Base-by-base conservation (phyloP, 2,888 invertebrate species). In the Cremastinae sp. region DNA sequence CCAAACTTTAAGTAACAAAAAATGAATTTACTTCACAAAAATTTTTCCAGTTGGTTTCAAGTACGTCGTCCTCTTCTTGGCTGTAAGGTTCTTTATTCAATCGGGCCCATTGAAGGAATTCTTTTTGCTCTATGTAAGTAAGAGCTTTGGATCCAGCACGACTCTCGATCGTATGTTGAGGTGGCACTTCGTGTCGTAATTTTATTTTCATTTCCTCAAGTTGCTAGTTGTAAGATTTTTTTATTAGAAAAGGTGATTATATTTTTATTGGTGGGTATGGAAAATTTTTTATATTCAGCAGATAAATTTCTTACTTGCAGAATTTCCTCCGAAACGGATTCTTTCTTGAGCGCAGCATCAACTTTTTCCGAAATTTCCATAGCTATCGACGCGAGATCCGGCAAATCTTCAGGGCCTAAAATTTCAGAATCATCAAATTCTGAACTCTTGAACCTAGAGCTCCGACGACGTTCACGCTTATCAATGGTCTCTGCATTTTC, bases 41-140 rank as follows among this genome's bases (percentile, higher is more conserved):
- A 16, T n/a, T 47, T 51, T 78, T 70, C 89, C 88, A 89, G 58
- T 89, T 89, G n/a, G 69, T 61, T 4, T 10, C 75, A 22, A 89
- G 84, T 45, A 77, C 80, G 35, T 76, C 39, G 66, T 88, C 86
- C 68, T 89, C 89, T 0, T 4, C 28, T 0, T 68, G 10, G 12
- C 79, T 74, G 53, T 79, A 89, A 8, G 8, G 0, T 5, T 85
- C 86, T 49, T 65, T 81, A 72, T 80, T 83, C 1, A 88, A 65
- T 5, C 77, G 58, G 1, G 79, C 81, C 37, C 80, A 77, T 58
- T 78, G 65, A 65, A 82, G 49, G 56, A 89, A 84, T 55, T 70
- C 7, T 18, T 75, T 49, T 66, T 69, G 83, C 37, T 84, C 74
- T 10, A 1, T 1, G 45, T 14, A 28, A 0, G 75, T 79, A 12